Percentiles rank a stretch among this genome's conserved stretches.
Conservation (phyloP, 64 coral and sea anemone genomes). For the Astreopora myriophthalma region DNA sequence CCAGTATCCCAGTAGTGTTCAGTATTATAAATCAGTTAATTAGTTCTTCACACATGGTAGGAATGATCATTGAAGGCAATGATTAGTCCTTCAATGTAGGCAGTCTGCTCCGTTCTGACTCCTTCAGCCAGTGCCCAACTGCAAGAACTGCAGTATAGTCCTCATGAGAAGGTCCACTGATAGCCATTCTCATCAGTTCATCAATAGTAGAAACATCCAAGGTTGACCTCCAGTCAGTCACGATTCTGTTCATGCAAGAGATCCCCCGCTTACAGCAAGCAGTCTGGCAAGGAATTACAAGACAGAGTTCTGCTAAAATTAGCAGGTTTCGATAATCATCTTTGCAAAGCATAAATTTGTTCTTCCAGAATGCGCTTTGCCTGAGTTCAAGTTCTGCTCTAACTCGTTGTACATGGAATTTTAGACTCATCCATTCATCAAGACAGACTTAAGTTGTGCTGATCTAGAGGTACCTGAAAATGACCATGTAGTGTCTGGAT, state of each 20-base stretch:
- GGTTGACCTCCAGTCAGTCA: conserved; percentile 62
- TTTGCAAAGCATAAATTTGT: conserved; percentile 68
- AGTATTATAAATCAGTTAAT: conserved; percentile 36
- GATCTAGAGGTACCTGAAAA: conserved; percentile 41
- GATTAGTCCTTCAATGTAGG: conserved; percentile 23
- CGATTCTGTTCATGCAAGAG: conserved; percentile 64
- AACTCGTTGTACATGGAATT: conserved; percentile 43
- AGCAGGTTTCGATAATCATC: conserved; percentile 57
- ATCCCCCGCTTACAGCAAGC: conserved; percentile 41
- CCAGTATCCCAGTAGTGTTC: not conserved
- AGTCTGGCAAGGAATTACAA: conserved; percentile 50
- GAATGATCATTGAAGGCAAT: conserved; percentile 29
- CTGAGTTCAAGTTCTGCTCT: conserved; percentile 50
- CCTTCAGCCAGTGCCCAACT: conserved; percentile 37
- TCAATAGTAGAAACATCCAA: conserved; percentile 68
- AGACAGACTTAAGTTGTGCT: conserved; percentile 47
- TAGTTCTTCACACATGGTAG: not conserved
- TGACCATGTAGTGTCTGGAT: conserved; percentile 46
- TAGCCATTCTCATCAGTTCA: conserved; percentile 56
- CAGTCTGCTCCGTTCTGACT: conserved; percentile 44
- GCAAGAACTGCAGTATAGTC: conserved; percentile 66
- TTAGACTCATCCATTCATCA: conserved; percentile 44
- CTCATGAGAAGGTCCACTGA: conserved; percentile 53
- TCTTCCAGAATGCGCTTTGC: conserved; percentile 42
- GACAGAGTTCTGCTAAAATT: conserved; percentile 47